Evolutionary conservation across 1,140 invertebrate species (phyloP).

Genomic region (Micrasema minimum): DNA sequence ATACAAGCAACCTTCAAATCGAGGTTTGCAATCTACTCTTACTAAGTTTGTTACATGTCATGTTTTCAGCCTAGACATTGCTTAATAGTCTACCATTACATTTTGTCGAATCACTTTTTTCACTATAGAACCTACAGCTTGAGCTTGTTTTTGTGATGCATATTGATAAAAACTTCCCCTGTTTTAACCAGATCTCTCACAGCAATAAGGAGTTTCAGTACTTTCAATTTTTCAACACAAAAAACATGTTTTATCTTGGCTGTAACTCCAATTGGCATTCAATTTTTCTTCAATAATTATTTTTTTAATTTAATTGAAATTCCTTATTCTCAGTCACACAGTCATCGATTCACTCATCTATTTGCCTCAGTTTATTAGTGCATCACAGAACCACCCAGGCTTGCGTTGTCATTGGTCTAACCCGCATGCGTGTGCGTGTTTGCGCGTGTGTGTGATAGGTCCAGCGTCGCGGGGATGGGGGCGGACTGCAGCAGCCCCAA

Average conservation of each 20-base stretch:
- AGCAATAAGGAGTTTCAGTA: too few species aligned
- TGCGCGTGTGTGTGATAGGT: conserved; percentile 48
- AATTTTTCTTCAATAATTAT: too few species aligned
- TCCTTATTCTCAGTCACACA: too few species aligned
- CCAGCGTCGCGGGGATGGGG: background rate
- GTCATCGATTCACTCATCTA: too few species aligned
- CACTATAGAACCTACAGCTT: conserved; percentile 29
- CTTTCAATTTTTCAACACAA: too few species aligned
- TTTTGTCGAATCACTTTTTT: background rate
- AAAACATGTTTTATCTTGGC: too few species aligned
- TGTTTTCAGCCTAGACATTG: background rate
- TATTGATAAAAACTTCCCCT: background rate
- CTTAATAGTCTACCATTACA: conserved; percentile 7
- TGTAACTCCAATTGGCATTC: too few species aligned
- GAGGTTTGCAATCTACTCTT: conserved; percentile 19
- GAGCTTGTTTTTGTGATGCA: conserved; percentile 25
- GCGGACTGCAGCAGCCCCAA: conserved; percentile 54
- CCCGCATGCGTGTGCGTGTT: conserved; percentile 50
- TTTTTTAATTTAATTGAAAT: too few species aligned
- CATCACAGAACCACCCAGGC: conserved; percentile 21
- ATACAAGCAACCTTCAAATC: conserved; percentile 17
- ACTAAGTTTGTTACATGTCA: conserved; percentile 3
- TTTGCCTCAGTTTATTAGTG: background rate
- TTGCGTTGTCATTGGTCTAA: conserved; percentile 44
- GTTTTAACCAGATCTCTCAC: too few species aligned